Evolutionary conservation across 2,888 invertebrate genomes (phyloP).

Genomic region (Cinara cedri): DNA sequence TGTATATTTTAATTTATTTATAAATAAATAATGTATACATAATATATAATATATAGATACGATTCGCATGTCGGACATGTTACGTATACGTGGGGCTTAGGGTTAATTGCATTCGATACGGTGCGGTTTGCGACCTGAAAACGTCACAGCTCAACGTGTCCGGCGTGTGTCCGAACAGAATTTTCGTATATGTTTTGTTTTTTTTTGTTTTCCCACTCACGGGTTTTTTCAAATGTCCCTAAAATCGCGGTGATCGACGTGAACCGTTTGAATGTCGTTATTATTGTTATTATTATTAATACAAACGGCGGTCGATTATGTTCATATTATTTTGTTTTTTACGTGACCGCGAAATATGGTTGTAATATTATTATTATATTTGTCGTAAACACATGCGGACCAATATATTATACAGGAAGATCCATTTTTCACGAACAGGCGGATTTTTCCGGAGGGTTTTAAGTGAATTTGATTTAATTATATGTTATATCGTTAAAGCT

Average conservation of each 20-base stretch:
- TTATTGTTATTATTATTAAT: not conserved
- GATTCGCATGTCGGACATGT: conserved; percentile 13
- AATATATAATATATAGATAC: not conserved
- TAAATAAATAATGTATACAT: not conserved
- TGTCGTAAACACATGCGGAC: not conserved
- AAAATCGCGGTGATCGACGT: conserved; percentile 6
- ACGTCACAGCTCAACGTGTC: not conserved
- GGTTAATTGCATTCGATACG: conserved; percentile 40
- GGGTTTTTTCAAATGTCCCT: not conserved
- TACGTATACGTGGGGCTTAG: conserved; percentile 13
- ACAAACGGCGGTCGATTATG: not conserved
- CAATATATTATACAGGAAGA: too few relatives aligned
- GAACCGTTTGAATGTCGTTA: not conserved
- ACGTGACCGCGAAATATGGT: not conserved
- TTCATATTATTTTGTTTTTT: not conserved
- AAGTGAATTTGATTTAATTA: too few relatives aligned
- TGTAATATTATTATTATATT: not conserved
- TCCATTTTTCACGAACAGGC: too few relatives aligned
- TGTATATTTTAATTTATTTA: not conserved
- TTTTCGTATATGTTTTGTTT: not conserved
- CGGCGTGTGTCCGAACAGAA: not conserved
- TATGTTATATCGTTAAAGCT: too few relatives aligned
- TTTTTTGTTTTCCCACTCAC: not conserved
- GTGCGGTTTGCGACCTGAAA: conserved; percentile 5
- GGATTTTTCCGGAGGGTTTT: too few relatives aligned